Evolutionary conservation across 2,797 vertebrate genomes (phyloP), one percentile per base, ranked within the genome.

Genomic region (Sebastes iracundus): DNA sequence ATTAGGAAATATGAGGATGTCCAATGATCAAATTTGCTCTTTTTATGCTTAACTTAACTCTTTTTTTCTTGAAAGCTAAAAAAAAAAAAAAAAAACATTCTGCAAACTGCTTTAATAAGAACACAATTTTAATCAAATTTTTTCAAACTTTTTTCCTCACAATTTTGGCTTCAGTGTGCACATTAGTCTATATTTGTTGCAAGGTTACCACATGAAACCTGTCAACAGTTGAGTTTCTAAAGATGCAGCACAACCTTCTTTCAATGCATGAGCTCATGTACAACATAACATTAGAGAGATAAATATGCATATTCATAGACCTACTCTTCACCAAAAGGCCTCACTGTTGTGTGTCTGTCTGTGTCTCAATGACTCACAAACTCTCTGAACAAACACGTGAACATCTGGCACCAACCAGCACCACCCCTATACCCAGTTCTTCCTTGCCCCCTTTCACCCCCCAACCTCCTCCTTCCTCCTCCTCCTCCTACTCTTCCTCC

Each of bases 251-350:
- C 64, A 71, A 30, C 46, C 75, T 86, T 56, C 63, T 77, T 67
- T 63, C 76, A 79, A 9, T 63, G 53, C 75, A 60, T 30, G 63
- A 84, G 59, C 72, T 82, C 80, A n/a, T 82, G 87, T 64, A 71
- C 77, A 33, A 81, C 84, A 83, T 32, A 83, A 68, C 77, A 52
- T 38, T 38, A 38, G 12, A 38, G 12, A 5, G 35, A 56, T 2
- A 46, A 76, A 84, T 63, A 84, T 91, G 68, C 80, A 92, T 89
- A 92, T 91, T 88, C 83, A 91, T 87, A n/a, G 46, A 23, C 80
- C 84, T 78, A 81, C 58, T 82, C 79, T 62, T 35, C 46, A 32
- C 42, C 70, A 67, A 78, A 63, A 81, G 4, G 73, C 61, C 66
- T 79, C 18, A 20, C 49, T 73, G 42, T 67, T 70, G 80, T 70